A percentile compares a stretch with the other conserved stretches of the same genome.
Conservation (phyloP, 2,113 vertebrate species). For the Amblyopsis rosae region DNA sequence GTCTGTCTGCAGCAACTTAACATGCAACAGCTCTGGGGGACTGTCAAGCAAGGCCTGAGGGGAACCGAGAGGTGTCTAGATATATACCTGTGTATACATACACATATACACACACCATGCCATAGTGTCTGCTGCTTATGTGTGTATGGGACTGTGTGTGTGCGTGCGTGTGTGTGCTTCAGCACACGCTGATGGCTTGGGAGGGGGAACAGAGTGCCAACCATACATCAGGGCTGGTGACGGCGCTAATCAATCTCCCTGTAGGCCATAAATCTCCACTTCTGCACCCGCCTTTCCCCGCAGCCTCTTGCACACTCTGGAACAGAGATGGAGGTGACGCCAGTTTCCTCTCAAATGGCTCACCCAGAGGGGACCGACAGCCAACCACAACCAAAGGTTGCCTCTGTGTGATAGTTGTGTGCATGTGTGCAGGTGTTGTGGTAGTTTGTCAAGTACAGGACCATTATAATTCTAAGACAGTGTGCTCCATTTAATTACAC, state of each 20-base stretch:
- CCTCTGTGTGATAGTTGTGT: conserved; percentile 24
- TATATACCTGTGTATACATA: conserved; percentile 47
- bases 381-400: conserved; percentile 17
- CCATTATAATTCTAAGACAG: neutral
- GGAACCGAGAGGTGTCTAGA: conserved; percentile 51
- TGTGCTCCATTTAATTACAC: neutral
- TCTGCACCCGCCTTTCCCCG: conserved; percentile 49
- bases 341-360: conserved; percentile 61
- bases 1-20: conserved; percentile 71
- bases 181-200: conserved; percentile 46
- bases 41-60: conserved; percentile 66
- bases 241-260: conserved; percentile 81
- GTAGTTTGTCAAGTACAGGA: conserved; percentile 7
- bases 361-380: conserved; percentile 34
- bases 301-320: conserved; percentile 66
- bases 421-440: neutral
- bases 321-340: conserved; percentile 55
- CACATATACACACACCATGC: conserved; percentile 11
- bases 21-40: conserved; percentile 69
- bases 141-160: conserved; percentile 9
- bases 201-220: conserved; percentile 69
- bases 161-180: conserved; percentile 10
- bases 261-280: conserved; percentile 76
- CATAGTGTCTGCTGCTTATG: conserved; percentile 3
- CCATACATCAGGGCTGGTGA: conserved; percentile 79